phyloP scores from a whole-genome alignment of 2,113 vertebrate species.

The Scolopax mira region DNA sequence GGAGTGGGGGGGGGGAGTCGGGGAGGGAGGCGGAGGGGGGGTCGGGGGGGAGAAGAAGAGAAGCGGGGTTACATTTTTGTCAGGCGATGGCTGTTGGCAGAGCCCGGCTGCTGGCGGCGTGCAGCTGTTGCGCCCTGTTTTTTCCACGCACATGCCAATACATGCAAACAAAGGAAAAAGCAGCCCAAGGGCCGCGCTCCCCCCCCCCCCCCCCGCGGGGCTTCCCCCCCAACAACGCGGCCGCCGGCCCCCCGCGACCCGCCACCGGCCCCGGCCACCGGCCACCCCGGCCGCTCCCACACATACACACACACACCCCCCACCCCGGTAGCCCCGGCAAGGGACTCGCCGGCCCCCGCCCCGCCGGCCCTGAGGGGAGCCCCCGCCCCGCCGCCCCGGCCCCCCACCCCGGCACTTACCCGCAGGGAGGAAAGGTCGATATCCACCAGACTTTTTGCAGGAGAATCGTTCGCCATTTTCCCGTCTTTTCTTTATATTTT shows the following conservation, averaged over 20 bases:
- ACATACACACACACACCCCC: too few species aligned
- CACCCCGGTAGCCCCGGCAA: not conserved
- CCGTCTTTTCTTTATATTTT: not conserved
- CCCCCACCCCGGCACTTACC: conserved; percentile 77
- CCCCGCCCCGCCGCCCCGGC: not conserved
- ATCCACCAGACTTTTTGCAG: conserved; percentile 94
- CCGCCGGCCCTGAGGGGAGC: not conserved
- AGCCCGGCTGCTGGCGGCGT: conserved; percentile 37
- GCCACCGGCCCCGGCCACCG: not conserved
- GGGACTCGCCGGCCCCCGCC: not conserved
- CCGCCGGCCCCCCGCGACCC: not conserved
- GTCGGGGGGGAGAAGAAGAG: not conserved
- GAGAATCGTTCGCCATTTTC: conserved; percentile 96
- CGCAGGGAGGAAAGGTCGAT: conserved; percentile 92
- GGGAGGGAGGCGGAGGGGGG: not conserved
- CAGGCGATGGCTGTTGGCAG: not conserved
- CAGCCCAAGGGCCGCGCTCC: conserved; percentile 45
- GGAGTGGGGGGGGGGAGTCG: too few species aligned
- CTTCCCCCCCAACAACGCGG: not conserved
- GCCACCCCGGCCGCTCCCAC: not conserved
- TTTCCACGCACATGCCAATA: conserved; percentile 65
- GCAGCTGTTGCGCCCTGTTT: conserved; percentile 70
- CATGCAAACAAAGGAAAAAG: conserved; percentile 77
- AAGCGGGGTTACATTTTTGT: conserved; percentile 23
- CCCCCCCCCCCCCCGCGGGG: not conserved